A percentile compares a stretch with the other conserved stretches of the same genome.
Evolutionary conservation across 35 echinoderm and acorn worm genomes (phyloP).

Genomic region (Patiria miniata): DNA sequence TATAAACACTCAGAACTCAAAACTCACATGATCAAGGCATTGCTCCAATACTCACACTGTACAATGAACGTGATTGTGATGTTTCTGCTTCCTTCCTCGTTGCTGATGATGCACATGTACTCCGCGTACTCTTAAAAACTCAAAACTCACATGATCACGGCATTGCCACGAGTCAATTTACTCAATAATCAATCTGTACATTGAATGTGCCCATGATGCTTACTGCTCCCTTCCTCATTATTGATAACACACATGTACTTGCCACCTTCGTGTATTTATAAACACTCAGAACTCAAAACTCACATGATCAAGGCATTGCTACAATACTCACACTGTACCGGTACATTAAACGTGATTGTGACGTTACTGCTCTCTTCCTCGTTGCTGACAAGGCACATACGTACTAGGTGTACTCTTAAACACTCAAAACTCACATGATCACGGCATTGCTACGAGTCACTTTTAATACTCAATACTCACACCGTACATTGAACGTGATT

Average conservation of each 20-base stretch:
- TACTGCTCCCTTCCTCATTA: conserved; percentile 60
- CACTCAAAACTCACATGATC: too few relatives aligned
- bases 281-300: too few relatives aligned
- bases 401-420: conserved; percentile 60
- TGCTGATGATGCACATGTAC: conserved; percentile 71
- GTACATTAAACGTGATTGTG: conserved; percentile 37
- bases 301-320: too few relatives aligned
- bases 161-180: too few relatives aligned
- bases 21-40: too few relatives aligned
- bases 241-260: conserved; percentile 61
- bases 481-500: conserved; percentile 34
- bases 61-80: conserved; percentile 50
- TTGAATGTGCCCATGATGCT: conserved; percentile 51
- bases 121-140: conserved; percentile 56
- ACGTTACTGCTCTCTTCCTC: conserved; percentile 55
- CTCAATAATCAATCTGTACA: conserved; percentile 45
- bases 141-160: too few relatives aligned
- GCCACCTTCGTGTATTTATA: conserved; percentile 46
- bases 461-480: conserved; percentile 46
- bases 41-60: conserved; percentile 55
- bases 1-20: too few relatives aligned
- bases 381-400: conserved; percentile 71
- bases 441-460: too few relatives aligned
- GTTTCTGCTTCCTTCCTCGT: conserved; percentile 54
- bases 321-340: conserved; percentile 43